Conservation (phyloP, 2,113 vertebrate genomes). For the Pipa parva region DNA sequence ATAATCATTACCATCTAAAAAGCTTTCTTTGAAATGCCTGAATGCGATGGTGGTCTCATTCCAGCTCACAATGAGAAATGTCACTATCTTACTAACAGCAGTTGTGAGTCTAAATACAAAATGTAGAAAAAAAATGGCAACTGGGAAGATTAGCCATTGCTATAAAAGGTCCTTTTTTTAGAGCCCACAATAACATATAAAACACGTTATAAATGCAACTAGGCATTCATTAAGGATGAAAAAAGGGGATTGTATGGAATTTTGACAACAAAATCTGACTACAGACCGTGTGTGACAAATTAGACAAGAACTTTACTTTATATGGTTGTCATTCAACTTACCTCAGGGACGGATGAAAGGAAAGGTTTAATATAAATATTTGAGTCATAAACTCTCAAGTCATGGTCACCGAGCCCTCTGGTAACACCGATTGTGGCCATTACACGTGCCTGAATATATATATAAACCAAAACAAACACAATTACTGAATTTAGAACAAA, state of each 20-base stretch:
- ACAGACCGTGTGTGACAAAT: too few species aligned
- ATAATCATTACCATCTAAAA: constrained; percentile 12
- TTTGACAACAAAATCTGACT: too few species aligned
- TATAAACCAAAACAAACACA: constrained; percentile 43
- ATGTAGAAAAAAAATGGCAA: too few species aligned
- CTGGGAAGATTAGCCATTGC: too few species aligned
- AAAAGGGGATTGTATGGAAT: too few species aligned
- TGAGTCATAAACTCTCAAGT: constrained; percentile 94
- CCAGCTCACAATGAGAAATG: not conserved
- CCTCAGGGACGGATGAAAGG: constrained; percentile 92
- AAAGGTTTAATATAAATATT: constrained; percentile 98
- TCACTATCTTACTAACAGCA: not conserved
- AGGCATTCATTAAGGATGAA: too few species aligned
- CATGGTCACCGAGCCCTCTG: constrained; percentile 92
- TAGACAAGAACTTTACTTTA: too few species aligned
- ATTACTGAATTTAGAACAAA: constrained; percentile 1
- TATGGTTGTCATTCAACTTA: constrained; percentile 50
- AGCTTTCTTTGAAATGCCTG: constrained; percentile 2
- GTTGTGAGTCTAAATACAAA: not conserved
- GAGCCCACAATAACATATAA: too few species aligned
- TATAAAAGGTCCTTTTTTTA: too few species aligned
- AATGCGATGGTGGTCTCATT: constrained; percentile 3
- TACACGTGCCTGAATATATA: constrained; percentile 83
- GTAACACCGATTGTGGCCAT: constrained; percentile 97
- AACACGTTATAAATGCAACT: too few species aligned